These are phyloP conservation scores for Gymnocephalus cernua DNA, from an alignment of 2,113 vertebrate species.

Conservation along the genomic window DNA sequence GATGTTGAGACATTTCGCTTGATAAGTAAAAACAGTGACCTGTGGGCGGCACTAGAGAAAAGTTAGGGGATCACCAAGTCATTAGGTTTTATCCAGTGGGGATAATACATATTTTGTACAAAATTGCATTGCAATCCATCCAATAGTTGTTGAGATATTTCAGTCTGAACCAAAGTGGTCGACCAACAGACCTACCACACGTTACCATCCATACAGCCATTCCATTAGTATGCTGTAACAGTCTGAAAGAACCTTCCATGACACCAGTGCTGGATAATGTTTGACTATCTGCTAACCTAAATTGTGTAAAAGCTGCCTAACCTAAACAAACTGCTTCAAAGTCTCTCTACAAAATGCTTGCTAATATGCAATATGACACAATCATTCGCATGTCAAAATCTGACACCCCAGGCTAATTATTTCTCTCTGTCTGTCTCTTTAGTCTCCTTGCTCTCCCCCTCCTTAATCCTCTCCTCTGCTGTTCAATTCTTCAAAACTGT, in stretches of 20 bases:
- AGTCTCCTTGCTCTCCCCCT: background rate
- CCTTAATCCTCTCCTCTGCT: background rate
- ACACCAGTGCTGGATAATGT: background rate
- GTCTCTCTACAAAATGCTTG: background rate
- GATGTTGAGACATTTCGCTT: background rate
- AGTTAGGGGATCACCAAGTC: background rate
- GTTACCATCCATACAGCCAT: background rate
- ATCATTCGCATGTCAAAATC: background rate
- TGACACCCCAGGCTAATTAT: background rate
- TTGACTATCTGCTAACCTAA: background rate
- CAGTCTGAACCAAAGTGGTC: background rate
- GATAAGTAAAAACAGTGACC: background rate
- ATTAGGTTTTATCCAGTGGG: background rate
- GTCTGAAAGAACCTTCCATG: background rate
- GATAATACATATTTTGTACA: background rate
- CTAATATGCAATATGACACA: background rate
- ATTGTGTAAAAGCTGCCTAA: background rate
- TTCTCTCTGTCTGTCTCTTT: background rate
- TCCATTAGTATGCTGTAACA: background rate
- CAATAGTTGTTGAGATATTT: background rate
- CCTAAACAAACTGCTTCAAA: background rate
- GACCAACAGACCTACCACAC: background rate
- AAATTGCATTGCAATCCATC: background rate
- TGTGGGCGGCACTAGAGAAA: too few species aligned
- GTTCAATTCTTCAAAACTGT: constrained; percentile 6